A percentile compares a stretch with the other conserved stretches of the same genome.
These are phyloP conservation scores for Carterocephalus palaemon DNA, from an alignment of 2,888 invertebrate genomes.

Conservation along the genomic window DNA sequence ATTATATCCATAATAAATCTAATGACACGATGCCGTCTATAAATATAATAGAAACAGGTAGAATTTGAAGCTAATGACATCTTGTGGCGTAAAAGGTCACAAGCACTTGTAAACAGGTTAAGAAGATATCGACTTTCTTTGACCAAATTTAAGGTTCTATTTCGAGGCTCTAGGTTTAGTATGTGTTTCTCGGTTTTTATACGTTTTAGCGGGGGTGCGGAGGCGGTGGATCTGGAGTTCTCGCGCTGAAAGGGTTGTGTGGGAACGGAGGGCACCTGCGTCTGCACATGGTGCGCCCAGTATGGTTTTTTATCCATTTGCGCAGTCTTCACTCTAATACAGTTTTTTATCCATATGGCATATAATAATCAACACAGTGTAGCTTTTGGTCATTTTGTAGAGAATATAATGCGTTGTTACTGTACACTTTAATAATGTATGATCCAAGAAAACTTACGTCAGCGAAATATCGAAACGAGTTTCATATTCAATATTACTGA, in stretches of 20 bases:
- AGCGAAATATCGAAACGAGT: too few relatives aligned
- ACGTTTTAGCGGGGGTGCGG: constrained; percentile 48
- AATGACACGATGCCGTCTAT: constrained; percentile 77
- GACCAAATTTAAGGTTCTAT: constrained; percentile 29
- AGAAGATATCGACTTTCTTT: constrained; percentile 28
- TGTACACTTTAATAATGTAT: neutral
- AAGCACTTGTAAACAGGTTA: constrained; percentile 28
- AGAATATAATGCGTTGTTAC: constrained; percentile 2
- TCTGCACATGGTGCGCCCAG: constrained; percentile 73
- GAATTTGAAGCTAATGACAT: constrained; percentile 69
- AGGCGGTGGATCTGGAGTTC: constrained; percentile 56
- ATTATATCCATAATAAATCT: constrained; percentile 78
- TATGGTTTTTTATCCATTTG: constrained; percentile 70
- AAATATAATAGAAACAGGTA: constrained; percentile 76
- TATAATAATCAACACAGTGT: constrained; percentile 31
- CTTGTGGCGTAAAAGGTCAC: constrained; percentile 35
- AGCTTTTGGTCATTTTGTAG: constrained; percentile 8
- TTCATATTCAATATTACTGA: neutral
- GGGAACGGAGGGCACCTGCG: constrained; percentile 80
- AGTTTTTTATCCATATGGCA: constrained; percentile 64
- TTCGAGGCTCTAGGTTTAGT: constrained; percentile 33
- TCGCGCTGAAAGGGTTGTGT: constrained; percentile 77
- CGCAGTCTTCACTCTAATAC: constrained; percentile 71
- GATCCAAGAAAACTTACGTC: neutral
- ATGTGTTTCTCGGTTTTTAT: constrained; percentile 48